Conservation (phyloP, 1,140 invertebrate species). For the Lepidurus apus region DNA sequence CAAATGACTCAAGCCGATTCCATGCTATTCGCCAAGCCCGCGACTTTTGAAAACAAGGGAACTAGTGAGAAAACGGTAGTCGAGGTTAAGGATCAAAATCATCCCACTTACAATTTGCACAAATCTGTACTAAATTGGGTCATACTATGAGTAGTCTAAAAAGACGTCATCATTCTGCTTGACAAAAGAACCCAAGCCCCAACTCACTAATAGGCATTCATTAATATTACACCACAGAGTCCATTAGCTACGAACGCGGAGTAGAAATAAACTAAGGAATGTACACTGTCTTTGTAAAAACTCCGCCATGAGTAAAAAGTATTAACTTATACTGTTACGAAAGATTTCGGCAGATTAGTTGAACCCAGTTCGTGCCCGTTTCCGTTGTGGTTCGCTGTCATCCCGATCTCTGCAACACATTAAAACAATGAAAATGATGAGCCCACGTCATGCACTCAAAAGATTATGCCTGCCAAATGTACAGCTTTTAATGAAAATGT, state of each 20-base stretch:
- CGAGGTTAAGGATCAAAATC: too few relatives aligned
- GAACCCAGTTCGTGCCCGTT: slow-evolving; percentile 16
- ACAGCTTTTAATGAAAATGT: slow-evolving; percentile 2
- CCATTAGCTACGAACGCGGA: neutral
- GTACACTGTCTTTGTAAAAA: neutral
- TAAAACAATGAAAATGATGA: neutral
- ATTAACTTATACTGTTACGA: neutral
- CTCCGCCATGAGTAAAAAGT: neutral
- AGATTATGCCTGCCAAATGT: neutral
- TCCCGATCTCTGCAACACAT: neutral
- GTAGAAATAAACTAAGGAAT: neutral
- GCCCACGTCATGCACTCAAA: neutral
- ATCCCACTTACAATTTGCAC: too few relatives aligned
- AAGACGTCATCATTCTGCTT: too few relatives aligned
- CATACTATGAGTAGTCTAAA: too few relatives aligned
- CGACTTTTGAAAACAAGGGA: too few relatives aligned
- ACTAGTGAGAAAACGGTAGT: too few relatives aligned
- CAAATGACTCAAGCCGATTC: neutral
- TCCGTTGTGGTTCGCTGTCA: slow-evolving; percentile 1
- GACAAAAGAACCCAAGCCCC: too few relatives aligned
- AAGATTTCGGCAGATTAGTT: neutral
- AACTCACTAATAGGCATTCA: too few relatives aligned
- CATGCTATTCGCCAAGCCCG: neutral
- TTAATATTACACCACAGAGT: neutral
- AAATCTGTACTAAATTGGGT: too few relatives aligned